Conservation (phyloP, 2,797 vertebrate genomes). For the Pipistrellus kuhlii region DNA sequence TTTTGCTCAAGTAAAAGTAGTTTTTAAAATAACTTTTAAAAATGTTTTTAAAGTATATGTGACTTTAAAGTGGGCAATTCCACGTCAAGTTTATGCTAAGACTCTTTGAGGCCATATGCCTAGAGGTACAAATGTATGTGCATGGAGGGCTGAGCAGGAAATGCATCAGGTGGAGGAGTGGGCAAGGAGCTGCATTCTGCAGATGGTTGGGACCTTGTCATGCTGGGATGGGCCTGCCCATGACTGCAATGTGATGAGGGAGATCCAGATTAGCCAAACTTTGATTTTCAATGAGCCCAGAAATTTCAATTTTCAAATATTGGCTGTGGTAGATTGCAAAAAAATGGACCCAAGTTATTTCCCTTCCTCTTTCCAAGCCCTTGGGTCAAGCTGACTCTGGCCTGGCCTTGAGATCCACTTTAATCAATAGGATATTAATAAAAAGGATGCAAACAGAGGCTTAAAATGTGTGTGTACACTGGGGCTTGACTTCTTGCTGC, state of each 20-base stretch:
- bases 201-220: neutral
- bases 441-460: neutral
- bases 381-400: neutral
- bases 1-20: neutral
- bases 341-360: neutral
- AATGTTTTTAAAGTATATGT: neutral
- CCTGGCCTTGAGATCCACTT: neutral
- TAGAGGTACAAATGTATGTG: accelerated
- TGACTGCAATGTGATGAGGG: neutral
- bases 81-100: neutral
- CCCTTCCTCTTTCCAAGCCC: neutral
- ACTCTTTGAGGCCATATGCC: neutral
- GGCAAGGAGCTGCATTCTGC: too few species aligned
- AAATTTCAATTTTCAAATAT: neutral
- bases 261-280: neutral
- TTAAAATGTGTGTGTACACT: neutral
- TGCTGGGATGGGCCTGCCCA: neutral
- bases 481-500: neutral
- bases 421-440: neutral
- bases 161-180: neutral
- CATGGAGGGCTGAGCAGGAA: neutral
- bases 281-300: neutral
- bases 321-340: neutral
- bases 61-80: neutral
- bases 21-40: neutral